A percentile compares a stretch with the other conserved stretches of the same genome.
phyloP scores from a whole-genome alignment of 2,113 vertebrate genomes.

The Hiodon alosoides region DNA sequence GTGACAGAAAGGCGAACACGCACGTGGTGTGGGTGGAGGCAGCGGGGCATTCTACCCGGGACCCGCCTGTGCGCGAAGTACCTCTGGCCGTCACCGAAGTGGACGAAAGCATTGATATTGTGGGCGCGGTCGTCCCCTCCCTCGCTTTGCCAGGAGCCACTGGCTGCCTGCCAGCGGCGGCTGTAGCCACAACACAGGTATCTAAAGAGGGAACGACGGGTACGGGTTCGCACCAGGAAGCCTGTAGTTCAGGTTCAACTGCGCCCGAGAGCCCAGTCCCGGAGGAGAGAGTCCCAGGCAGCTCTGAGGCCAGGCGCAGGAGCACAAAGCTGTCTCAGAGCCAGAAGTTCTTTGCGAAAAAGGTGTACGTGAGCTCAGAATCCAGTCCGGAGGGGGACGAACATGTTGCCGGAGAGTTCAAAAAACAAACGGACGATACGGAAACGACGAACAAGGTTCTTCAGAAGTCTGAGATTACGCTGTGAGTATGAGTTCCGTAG shows the following conservation, averaged over 20 bases:
- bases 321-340: slow-evolving; percentile 56
- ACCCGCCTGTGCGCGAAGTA: slow-evolving; percentile 44
- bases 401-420: background rate
- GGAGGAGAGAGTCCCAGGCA: slow-evolving; percentile 22
- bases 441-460: slow-evolving; percentile 25
- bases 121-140: background rate
- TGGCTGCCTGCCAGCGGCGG: slow-evolving; percentile 36
- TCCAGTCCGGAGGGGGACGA: slow-evolving; percentile 33
- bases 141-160: slow-evolving; percentile 14
- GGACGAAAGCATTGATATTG: slow-evolving; percentile 29
- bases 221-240: slow-evolving; percentile 21
- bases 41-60: slow-evolving; percentile 48
- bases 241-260: background rate
- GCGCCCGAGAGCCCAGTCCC: slow-evolving; percentile 16
- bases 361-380: slow-evolving; percentile 36
- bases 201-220: slow-evolving; percentile 33
- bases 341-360: slow-evolving; percentile 42
- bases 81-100: slow-evolving; percentile 49
- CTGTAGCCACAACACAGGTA: slow-evolving; percentile 26
- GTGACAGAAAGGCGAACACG: slow-evolving; percentile 43
- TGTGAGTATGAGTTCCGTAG: slow-evolving; percentile 47
- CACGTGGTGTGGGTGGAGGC: slow-evolving; percentile 56
- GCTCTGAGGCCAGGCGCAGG: slow-evolving; percentile 42
- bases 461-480: slow-evolving; percentile 34
- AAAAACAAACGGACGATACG: slow-evolving; percentile 13